Evolutionary conservation across 2,888 invertebrate species (phyloP).

Genomic region (Catonia carolina): DNA sequence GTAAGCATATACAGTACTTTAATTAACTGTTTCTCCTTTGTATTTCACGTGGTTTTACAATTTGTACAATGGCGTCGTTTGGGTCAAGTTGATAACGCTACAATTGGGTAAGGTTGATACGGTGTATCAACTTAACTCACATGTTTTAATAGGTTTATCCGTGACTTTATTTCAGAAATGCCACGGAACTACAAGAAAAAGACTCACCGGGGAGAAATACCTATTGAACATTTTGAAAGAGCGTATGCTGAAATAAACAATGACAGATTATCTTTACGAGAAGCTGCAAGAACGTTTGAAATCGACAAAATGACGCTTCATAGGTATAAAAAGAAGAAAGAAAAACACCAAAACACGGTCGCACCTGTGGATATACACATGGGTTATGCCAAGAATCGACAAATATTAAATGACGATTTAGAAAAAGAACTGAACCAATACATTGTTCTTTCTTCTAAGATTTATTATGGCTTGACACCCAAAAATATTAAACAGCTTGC

Average conservation of each 20-base stretch:
- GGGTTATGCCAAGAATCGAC: conserved; percentile 8
- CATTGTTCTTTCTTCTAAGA: conserved; percentile 1
- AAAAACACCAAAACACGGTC: background rate
- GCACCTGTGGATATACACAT: background rate
- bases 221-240: conserved; percentile 1
- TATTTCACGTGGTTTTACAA: no score
- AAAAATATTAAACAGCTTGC: conserved; percentile 8
- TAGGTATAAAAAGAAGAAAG: conserved; percentile 6
- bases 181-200: conserved; percentile 2
- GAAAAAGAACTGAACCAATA: background rate
- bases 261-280: background rate
- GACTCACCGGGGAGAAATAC: conserved; percentile 3
- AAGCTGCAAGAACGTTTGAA: conserved; percentile 1
- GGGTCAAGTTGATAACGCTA: background rate
- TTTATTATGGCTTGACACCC: conserved; percentile 6
- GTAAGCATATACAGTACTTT: no score
- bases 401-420: conserved; percentile 14
- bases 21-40: no score
- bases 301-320: conserved; percentile 14
- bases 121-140: conserved; percentile 1
- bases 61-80: conserved; percentile 17
- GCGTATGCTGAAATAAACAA: background rate
- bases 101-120: conserved; percentile 7
- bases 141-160: no score
- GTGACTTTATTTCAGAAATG: conserved; percentile 4